phyloP scores from a whole-genome alignment of 2,888 invertebrate genomes.

The Escarpia spicata region DNA sequence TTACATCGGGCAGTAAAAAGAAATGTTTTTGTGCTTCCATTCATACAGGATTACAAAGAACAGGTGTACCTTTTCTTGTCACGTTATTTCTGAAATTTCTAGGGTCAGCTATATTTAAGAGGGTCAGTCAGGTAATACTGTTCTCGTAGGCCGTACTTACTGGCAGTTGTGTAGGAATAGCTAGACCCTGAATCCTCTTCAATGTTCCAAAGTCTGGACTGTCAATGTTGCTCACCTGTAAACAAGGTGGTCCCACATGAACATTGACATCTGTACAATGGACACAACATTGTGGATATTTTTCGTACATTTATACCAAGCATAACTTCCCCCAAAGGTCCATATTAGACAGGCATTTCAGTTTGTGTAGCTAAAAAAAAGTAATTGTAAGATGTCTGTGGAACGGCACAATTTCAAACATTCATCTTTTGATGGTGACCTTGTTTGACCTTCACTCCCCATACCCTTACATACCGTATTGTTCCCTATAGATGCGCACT shows the following conservation, averaged over 20 bases:
- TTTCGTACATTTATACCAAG: neutral
- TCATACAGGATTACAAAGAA: too few species aligned
- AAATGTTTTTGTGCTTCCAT: too few species aligned
- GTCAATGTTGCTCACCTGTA: constrained; percentile 74
- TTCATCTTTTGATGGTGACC: too few species aligned
- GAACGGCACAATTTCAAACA: too few species aligned
- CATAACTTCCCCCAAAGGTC: neutral
- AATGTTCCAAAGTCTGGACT: constrained; percentile 72
- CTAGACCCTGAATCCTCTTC: constrained; percentile 90
- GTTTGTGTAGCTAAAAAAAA: too few species aligned
- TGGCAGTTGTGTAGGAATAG: constrained; percentile 79
- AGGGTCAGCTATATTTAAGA: neutral
- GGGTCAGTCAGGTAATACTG: neutral
- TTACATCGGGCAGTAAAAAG: too few species aligned
- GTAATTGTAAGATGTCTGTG: too few species aligned
- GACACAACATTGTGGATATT: neutral
- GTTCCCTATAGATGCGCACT: too few species aligned
- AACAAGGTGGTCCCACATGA: neutral
- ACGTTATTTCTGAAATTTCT: neutral
- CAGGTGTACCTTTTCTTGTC: too few species aligned
- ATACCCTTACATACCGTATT: too few species aligned
- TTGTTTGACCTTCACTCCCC: too few species aligned
- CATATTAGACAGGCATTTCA: too few species aligned
- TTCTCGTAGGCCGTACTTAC: constrained; percentile 49
- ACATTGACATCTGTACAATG: neutral